These are phyloP conservation scores for Aplocera efformata DNA, from an alignment of 2,888 invertebrate species.

Conservation along the genomic window DNA sequence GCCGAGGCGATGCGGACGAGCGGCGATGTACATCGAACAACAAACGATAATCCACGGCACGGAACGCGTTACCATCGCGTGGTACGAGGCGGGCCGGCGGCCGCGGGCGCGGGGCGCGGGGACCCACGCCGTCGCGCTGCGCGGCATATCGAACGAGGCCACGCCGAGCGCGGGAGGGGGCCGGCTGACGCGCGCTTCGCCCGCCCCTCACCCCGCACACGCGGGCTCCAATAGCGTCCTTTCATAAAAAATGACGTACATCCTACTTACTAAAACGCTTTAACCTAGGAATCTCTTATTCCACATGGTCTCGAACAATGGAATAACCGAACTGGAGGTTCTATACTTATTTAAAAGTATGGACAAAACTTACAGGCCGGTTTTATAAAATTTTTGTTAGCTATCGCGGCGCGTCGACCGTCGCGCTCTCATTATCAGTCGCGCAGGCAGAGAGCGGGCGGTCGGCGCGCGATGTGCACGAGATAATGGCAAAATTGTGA, in stretches of 20 bases:
- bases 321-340: constrained; percentile 66
- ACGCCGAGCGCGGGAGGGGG: constrained; percentile 50
- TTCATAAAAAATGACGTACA: constrained; percentile 69
- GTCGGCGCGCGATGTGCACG: constrained; percentile 53
- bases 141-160: constrained; percentile 78
- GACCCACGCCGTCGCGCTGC: constrained; percentile 52
- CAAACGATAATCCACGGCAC: constrained; percentile 59
- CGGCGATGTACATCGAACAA: constrained; percentile 56
- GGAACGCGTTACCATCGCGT: constrained; percentile 62
- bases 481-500: constrained; percentile 79
- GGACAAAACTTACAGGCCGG: constrained; percentile 73
- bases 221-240: constrained; percentile 55
- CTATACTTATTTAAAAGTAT: constrained; percentile 69
- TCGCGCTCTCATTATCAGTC: constrained; percentile 73
- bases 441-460: constrained; percentile 44
- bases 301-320: constrained; percentile 67
- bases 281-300: constrained; percentile 78
- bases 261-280: constrained; percentile 73
- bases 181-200: constrained; percentile 41
- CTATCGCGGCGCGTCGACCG: constrained; percentile 60
- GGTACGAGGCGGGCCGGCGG: constrained; percentile 53
- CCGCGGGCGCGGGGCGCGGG: constrained; percentile 44
- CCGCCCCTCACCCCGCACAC: constrained; percentile 40
- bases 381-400: constrained; percentile 47
- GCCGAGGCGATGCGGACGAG: constrained; percentile 28